phyloP scores from a whole-genome alignment of 2,888 invertebrate species.

The Heteromyza rotundicornis region DNA sequence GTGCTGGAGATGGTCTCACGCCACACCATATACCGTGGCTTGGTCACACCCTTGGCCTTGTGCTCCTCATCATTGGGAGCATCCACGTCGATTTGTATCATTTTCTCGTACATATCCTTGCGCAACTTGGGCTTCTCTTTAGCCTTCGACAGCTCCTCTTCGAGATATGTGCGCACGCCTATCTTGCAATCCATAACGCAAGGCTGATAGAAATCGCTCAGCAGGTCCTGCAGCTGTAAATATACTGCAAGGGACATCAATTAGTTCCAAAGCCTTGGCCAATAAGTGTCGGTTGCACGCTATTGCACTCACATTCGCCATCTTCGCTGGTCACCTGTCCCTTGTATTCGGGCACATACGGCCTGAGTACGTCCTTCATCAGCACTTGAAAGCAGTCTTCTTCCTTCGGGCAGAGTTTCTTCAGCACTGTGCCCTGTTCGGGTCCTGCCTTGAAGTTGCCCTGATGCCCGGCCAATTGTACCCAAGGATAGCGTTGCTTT shows the following conservation, averaged over 20 bases:
- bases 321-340: slow-evolving; percentile 83
- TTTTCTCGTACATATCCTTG: slow-evolving; percentile 97
- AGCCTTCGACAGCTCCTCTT: slow-evolving; percentile 93
- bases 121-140: slow-evolving; percentile 91
- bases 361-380: slow-evolving; percentile 86
- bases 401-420: slow-evolving; percentile 90
- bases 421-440: slow-evolving; percentile 91
- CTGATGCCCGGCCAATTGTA: slow-evolving; percentile 94
- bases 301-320: slow-evolving; percentile 71
- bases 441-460: slow-evolving; percentile 94
- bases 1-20: slow-evolving; percentile 97
- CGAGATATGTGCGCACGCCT: slow-evolving; percentile 91
- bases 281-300: neutral
- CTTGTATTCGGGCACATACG: slow-evolving; percentile 92
- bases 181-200: slow-evolving; percentile 98
- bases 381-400: slow-evolving; percentile 81
- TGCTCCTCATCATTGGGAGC: slow-evolving; percentile 93
- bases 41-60: slow-evolving; percentile 87
- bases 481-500: slow-evolving; percentile 95
- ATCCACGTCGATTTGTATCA: slow-evolving; percentile 89
- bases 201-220: slow-evolving; percentile 89
- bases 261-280: neutral
- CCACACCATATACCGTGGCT: slow-evolving; percentile 95
- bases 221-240: slow-evolving; percentile 89
- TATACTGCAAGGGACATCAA: slow-evolving; percentile 71